Evolutionary conservation across 2,797 vertebrate species (phyloP).

Genomic region (Anabacerthia variegaticeps): DNA sequence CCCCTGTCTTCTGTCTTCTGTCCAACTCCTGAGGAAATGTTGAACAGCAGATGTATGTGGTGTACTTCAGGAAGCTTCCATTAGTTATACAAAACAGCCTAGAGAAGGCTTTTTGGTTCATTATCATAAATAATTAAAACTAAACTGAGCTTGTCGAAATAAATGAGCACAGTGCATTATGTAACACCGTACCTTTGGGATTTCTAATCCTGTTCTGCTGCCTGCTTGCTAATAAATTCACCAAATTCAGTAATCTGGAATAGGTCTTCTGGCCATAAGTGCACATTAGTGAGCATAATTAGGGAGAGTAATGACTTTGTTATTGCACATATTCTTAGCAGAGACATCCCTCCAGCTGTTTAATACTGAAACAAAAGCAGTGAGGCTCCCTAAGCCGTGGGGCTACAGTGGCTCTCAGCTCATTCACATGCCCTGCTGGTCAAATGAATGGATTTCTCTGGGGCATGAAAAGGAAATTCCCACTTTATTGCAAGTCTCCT

Average conservation of each 20-base stretch:
- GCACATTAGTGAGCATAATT: conserved; percentile 45
- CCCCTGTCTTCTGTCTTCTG: conserved; percentile 27
- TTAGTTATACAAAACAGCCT: conserved; percentile 58
- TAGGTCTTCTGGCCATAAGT: conserved; percentile 34
- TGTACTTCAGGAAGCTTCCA: conserved; percentile 54
- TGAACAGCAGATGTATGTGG: conserved; percentile 29
- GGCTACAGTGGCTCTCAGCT: background rate
- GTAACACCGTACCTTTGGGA: conserved; percentile 12
- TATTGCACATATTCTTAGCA: conserved; percentile 35
- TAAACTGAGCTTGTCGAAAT: conserved; percentile 56
- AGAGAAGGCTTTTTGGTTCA: conserved; percentile 43
- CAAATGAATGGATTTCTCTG: conserved; percentile 55
- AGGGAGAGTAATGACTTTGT: conserved; percentile 57
- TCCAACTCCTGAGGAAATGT: conserved; percentile 34
- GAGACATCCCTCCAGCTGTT: conserved; percentile 54
- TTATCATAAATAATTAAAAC: conserved; percentile 69
- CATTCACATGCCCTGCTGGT: conserved; percentile 29
- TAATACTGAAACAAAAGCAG: conserved; percentile 52
- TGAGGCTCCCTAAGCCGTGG: background rate
- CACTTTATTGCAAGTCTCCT: conserved; percentile 5
- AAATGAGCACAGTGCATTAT: conserved; percentile 17
- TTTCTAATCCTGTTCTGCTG: conserved; percentile 57
- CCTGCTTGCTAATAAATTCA: conserved; percentile 57
- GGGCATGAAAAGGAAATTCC: conserved; percentile 52
- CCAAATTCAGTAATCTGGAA: conserved; percentile 40